Conservation (phyloP, 2,888 invertebrate species). For the Eretmocerus hayati region DNA sequence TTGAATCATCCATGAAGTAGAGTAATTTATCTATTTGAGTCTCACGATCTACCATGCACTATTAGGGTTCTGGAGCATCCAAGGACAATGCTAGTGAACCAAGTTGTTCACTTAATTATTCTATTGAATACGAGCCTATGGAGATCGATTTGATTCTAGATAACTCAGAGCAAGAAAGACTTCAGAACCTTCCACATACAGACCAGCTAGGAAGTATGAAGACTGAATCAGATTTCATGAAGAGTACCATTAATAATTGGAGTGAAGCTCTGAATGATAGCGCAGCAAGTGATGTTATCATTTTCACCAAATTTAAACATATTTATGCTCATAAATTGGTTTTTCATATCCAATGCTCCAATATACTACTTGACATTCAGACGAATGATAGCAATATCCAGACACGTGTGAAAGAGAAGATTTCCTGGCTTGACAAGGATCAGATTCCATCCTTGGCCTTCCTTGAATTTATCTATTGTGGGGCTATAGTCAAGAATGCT, state of each 20-base stretch:
- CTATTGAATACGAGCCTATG: conserved; percentile 11
- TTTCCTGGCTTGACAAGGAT: conserved; percentile 34
- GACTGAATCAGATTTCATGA: conserved; percentile 21
- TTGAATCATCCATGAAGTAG: too few relatives aligned
- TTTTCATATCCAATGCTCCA: conserved; percentile 44
- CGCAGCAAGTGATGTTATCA: conserved; percentile 45
- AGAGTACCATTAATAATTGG: conserved; percentile 37
- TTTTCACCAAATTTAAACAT: conserved; percentile 40
- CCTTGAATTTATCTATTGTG: conserved; percentile 45
- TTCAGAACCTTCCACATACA: background rate
- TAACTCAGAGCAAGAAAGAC: background rate
- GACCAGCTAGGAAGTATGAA: conserved; percentile 2
- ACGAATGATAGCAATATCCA: conserved; percentile 27
- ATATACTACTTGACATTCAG: conserved; percentile 40
- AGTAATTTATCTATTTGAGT: too few relatives aligned
- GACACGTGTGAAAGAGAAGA: conserved; percentile 29
- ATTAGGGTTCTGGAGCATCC: background rate
- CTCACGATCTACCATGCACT: too few relatives aligned
- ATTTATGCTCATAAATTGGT: conserved; percentile 48
- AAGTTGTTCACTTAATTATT: background rate
- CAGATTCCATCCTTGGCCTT: conserved; percentile 38
- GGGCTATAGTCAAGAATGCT: conserved; percentile 30
- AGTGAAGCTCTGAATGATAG: conserved; percentile 37
- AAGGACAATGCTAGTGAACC: conserved; percentile 1
- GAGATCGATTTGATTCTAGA: conserved; percentile 9